These are phyloP conservation scores for Dermolepida albohirtum DNA, from an alignment of 2,888 invertebrate species.

Conservation along the genomic window DNA sequence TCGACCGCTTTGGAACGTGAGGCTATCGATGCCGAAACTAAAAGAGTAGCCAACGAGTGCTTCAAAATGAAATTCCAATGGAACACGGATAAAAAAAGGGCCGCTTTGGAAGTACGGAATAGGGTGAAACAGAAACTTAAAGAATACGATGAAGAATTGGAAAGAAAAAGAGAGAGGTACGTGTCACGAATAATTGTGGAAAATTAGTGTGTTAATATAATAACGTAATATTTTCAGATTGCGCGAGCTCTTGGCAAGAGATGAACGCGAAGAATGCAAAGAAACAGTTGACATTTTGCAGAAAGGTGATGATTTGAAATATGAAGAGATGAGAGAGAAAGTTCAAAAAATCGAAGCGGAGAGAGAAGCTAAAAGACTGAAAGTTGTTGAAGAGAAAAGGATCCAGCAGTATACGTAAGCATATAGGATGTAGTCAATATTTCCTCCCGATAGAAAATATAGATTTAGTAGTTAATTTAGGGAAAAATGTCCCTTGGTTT, in stretches of 20 bases:
- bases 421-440: background rate
- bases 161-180: conserved; percentile 63
- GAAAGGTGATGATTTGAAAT: conserved; percentile 65
- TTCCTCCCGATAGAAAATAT: conserved; percentile 1
- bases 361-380: conserved; percentile 68
- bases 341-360: conserved; percentile 66
- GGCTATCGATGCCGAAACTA: conserved; percentile 39
- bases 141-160: conserved; percentile 57
- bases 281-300: conserved; percentile 70
- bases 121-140: conserved; percentile 56
- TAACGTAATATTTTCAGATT: conserved; percentile 59
- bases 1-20: conserved; percentile 44
- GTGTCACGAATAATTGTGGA: conserved; percentile 30
- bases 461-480: background rate
- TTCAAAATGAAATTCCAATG: conserved; percentile 53
- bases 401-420: conserved; percentile 63
- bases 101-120: conserved; percentile 54
- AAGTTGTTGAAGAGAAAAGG: conserved; percentile 64
- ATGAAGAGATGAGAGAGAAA: conserved; percentile 67
- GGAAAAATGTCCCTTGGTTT: no score
- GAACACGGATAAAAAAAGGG: conserved; percentile 53
- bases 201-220: background rate
- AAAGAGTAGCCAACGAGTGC: conserved; percentile 47
- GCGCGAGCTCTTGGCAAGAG: conserved; percentile 64
- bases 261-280: conserved; percentile 68